A percentile compares a stretch with the other conserved stretches of the same genome.
Evolutionary conservation across 2,888 invertebrate species (phyloP).

Genomic region (Pediacus dermestoides): DNA sequence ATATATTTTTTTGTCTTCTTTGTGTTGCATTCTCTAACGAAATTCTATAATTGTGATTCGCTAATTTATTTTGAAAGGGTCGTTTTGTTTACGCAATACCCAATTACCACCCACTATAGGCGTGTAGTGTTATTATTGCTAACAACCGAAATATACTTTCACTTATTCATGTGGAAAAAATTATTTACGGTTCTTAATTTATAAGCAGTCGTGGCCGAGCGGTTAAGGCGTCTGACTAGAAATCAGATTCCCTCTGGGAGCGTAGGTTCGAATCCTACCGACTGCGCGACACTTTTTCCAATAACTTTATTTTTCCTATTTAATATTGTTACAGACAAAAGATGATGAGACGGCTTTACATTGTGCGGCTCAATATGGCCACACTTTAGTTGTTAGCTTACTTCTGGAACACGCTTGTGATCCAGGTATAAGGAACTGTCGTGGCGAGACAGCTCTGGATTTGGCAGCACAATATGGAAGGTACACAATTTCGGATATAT

Average conservation of each 20-base stretch:
- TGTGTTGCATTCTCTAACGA: no score
- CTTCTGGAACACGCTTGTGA: constrained; percentile 83
- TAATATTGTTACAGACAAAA: constrained; percentile 75
- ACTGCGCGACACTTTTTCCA: no score
- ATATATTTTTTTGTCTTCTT: constrained; percentile 3
- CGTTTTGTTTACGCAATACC: no score
- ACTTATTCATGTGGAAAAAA: no score
- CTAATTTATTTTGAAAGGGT: no score
- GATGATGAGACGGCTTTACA: constrained; percentile 91
- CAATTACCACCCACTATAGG: no score
- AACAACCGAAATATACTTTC: no score
- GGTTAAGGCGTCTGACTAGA: constrained; percentile 84
- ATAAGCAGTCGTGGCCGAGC: constrained; percentile 80
- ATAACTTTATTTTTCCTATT: constrained; percentile 17
- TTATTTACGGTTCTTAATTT: no score
- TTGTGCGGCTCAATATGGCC: constrained; percentile 91
- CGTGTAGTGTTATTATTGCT: no score
- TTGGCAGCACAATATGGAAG: constrained; percentile 90
- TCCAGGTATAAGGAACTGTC: constrained; percentile 79
- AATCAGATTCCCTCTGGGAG: constrained; percentile 85
- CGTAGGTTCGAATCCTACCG: constrained; percentile 85
- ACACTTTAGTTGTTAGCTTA: constrained; percentile 77
- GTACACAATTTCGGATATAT: constrained; percentile 53
- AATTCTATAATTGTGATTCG: no score
- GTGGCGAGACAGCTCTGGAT: constrained; percentile 89